Percentiles rank a stretch among this genome's conserved stretches.
phyloP scores from a whole-genome alignment of 2,797 vertebrate genomes.

The Allobates femoralis region DNA sequence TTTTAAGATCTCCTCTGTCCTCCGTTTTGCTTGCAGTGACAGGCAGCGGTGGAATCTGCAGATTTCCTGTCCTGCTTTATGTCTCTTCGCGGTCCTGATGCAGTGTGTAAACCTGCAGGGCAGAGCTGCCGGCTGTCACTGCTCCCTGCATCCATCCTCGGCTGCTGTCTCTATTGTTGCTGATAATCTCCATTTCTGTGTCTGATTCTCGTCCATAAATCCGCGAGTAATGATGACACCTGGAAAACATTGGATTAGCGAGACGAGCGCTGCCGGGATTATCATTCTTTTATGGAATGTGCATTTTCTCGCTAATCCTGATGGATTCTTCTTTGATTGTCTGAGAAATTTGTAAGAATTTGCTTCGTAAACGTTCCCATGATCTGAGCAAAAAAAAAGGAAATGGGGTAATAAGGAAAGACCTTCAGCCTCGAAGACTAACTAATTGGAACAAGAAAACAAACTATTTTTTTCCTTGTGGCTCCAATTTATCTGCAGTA shows the following conservation, averaged over 20 bases:
- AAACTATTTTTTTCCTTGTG: too few species aligned
- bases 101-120: not conserved
- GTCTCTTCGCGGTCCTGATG: conserved; percentile 5
- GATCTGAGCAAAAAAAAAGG: not conserved
- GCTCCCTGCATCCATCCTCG: not conserved
- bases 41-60: conserved; percentile 45
- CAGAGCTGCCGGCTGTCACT: not conserved
- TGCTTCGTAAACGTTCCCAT: not conserved
- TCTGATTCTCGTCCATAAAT: conserved; percentile 12
- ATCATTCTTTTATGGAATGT: not conserved
- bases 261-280: not conserved
- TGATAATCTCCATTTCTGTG: not conserved
- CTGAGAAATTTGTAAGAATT: not conserved
- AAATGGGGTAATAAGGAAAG: not conserved
- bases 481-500: too few species aligned
- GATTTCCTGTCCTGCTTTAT: conserved; percentile 76
- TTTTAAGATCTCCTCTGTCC: not conserved
- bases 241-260: conserved; percentile 8
- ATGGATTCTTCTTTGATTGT: not conserved
- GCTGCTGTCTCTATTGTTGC: not conserved
- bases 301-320: not conserved
- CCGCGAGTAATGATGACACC: conserved; percentile 9
- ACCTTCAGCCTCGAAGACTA: too few species aligned
- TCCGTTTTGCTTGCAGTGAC: not conserved
- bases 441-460: too few species aligned